Conservation (phyloP, 2,888 invertebrate genomes). For the Chymomyza caudatula region DNA sequence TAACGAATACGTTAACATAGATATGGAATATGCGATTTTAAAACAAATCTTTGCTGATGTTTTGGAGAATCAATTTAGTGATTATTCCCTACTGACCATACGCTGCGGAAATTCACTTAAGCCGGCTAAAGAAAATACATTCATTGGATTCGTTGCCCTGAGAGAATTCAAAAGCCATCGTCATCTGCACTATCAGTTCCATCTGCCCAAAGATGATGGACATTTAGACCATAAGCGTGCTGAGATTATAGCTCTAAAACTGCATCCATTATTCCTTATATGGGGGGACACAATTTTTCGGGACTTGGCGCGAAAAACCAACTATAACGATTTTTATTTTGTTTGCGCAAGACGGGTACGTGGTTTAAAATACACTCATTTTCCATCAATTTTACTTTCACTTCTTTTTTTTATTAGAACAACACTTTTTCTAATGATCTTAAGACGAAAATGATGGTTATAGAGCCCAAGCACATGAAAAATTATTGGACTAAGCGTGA, state of each 20-base stretch:
- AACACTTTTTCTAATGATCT: slow-evolving; percentile 55
- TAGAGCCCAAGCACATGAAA: slow-evolving; percentile 58
- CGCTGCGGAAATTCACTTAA: slow-evolving; percentile 63
- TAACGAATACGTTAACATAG: slow-evolving; percentile 13
- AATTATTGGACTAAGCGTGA: slow-evolving; percentile 16
- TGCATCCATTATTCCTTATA: slow-evolving; percentile 67
- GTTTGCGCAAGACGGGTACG: slow-evolving; percentile 38
- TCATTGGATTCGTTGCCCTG: slow-evolving; percentile 69
- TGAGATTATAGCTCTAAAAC: slow-evolving; percentile 59
- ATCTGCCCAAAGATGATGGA: slow-evolving; percentile 33
- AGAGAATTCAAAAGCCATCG: slow-evolving; percentile 33
- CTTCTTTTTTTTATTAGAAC: slow-evolving; percentile 1
- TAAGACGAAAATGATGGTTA: slow-evolving; percentile 56
- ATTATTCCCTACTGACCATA: slow-evolving; percentile 59
- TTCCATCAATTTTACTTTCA: background rate
- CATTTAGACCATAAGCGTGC: slow-evolving; percentile 37
- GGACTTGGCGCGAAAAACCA: slow-evolving; percentile 57
- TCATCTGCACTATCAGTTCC: slow-evolving; percentile 45
- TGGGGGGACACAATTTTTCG: slow-evolving; percentile 57
- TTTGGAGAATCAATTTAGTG: slow-evolving; percentile 43
- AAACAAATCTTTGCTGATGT: slow-evolving; percentile 52
- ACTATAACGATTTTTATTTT: slow-evolving; percentile 56
- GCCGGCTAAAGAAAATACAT: slow-evolving; percentile 44
- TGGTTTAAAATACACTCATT: no score
- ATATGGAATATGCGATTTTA: slow-evolving; percentile 40